phyloP scores from a whole-genome alignment of 1,140 invertebrate genomes.

The Diplogasteroides magnus region DNA sequence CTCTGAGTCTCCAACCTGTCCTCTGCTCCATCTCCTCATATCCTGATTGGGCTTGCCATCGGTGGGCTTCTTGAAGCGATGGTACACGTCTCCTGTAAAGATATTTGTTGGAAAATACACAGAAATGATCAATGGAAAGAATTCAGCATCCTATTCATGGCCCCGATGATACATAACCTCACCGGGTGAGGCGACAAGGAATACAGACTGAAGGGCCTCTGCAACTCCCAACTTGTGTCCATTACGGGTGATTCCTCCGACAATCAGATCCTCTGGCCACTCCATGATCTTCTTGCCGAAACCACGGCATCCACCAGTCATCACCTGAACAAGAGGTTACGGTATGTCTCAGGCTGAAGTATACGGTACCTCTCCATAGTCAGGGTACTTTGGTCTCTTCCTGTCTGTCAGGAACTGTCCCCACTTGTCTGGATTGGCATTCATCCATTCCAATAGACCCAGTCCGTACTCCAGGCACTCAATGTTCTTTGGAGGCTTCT shows the following conservation, averaged over 20 bases:
- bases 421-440: slow-evolving; percentile 34
- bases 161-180: slow-evolving; percentile 46
- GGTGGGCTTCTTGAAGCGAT: slow-evolving; percentile 35
- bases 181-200: slow-evolving; percentile 66
- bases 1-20: background rate
- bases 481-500: slow-evolving; percentile 31
- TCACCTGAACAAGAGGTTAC: slow-evolving; percentile 58
- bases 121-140: too few species aligned
- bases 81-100: slow-evolving; percentile 32
- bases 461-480: slow-evolving; percentile 42
- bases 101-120: too few species aligned
- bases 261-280: slow-evolving; percentile 91
- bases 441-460: slow-evolving; percentile 47
- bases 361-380: slow-evolving; percentile 69
- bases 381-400: slow-evolving; percentile 61
- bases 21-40: too few species aligned
- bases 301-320: slow-evolving; percentile 91
- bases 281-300: slow-evolving; percentile 96
- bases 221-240: slow-evolving; percentile 18
- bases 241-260: slow-evolving; percentile 72
- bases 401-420: slow-evolving; percentile 43
- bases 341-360: background rate
- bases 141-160: too few species aligned
- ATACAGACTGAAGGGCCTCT: slow-evolving; percentile 78
- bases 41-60: slow-evolving; percentile 39